Percentiles rank a stretch among this genome's conserved stretches.
Evolutionary conservation across 2,888 invertebrate genomes (phyloP).

Genomic region (Lymantria dispar): DNA sequence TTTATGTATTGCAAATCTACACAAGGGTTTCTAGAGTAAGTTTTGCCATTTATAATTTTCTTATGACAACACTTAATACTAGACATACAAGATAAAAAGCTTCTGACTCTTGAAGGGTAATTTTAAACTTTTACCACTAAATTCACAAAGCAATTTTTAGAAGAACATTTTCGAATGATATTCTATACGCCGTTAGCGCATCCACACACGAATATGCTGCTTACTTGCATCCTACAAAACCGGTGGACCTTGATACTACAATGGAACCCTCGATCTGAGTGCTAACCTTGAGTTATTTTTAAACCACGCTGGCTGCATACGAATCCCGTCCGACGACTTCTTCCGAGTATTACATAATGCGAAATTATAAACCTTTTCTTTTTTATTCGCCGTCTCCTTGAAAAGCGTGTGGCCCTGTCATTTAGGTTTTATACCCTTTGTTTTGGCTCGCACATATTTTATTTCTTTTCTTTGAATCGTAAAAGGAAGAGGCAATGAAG

Average conservation of each 20-base stretch:
- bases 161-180: neutral
- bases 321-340: constrained; percentile 70
- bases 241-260: constrained; percentile 78
- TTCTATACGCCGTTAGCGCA: constrained; percentile 26
- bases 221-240: constrained; percentile 69
- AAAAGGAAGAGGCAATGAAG: constrained; percentile 81
- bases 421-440: constrained; percentile 76
- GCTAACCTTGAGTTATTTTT: constrained; percentile 81
- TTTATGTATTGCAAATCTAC: too few species aligned
- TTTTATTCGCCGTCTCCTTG: constrained; percentile 57
- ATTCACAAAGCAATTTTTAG: neutral
- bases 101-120: too few species aligned
- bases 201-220: constrained; percentile 42
- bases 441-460: constrained; percentile 77
- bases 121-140: too few species aligned
- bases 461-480: constrained; percentile 78
- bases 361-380: constrained; percentile 70
- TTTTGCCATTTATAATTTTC: too few species aligned
- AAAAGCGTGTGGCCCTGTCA: constrained; percentile 79
- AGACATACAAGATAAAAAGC: too few species aligned
- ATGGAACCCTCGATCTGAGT: constrained; percentile 71
- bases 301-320: constrained; percentile 69
- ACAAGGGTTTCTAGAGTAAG: too few species aligned
- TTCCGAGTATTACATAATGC: constrained; percentile 81
- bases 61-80: too few species aligned